Evolutionary conservation across 2,797 vertebrate species (phyloP), one percentile per base, ranked within the genome.

Genomic region (Paguma larvata): DNA sequence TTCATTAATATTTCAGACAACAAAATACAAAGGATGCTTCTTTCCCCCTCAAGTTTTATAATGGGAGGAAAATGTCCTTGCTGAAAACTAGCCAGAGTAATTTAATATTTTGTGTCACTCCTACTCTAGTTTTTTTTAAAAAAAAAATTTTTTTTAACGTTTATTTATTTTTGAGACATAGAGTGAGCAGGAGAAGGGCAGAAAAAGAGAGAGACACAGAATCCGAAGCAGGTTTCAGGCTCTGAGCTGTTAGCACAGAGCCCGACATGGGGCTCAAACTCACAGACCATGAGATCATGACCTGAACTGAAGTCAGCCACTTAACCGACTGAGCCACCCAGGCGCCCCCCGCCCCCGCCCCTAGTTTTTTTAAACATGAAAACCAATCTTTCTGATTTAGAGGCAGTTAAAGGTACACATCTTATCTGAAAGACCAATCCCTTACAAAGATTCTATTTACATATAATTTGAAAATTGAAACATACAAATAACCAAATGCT

Each of bases 1-100:
- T 92, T 97, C 25, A 38, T 68, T 96, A 77, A 84, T 75, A 97
- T 73, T 92, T 93, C 51, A 84, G 94, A 92, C 94, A 97, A 62
- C 51, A 95, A 78, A 46, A 0, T 93, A 56, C 32, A 96, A 62
- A 87, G 16, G 4, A 82, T 77, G 23, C 2, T 51, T 78, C 53
- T 65, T 23, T 44, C 5, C 11, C 65, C 44, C 77, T 85, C 8
- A 56, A 73, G 84, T 46, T 95, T 79, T 86, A 73, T 38, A 72
- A 92, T 6, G 16, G 18, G 67, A 72, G 1, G n/a, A 88, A 95
- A 97, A 85, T 77, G 19, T 78, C 32, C 32, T 62, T 68, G 85
- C 21, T 63, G 38, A 90, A 93, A 94, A 84, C 72, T 51, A 73
- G 30, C 3, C 2, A 6, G 19, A 32, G 0, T 97, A 92, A 87